Percentiles rank a stretch among this genome's conserved stretches.
Evolutionary conservation across 2,797 vertebrate species (phyloP).

Genomic region (Protosalanx chinensis): DNA sequence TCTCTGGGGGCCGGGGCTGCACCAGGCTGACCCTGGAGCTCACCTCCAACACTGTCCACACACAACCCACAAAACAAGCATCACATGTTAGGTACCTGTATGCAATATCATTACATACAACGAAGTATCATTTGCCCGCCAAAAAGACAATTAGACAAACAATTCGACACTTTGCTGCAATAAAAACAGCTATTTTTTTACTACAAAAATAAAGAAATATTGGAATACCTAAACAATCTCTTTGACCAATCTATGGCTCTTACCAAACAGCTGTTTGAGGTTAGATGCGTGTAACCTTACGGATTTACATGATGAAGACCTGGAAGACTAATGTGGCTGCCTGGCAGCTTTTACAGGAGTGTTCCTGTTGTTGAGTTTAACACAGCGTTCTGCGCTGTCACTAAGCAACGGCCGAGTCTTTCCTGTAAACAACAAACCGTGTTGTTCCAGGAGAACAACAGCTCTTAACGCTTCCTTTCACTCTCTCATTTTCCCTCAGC

Average conservation of each 20-base stretch:
- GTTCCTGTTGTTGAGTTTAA: slow-evolving; percentile 36
- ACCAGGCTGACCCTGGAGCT: slow-evolving; percentile 58
- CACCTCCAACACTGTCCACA: slow-evolving; percentile 38
- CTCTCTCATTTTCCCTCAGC: background rate
- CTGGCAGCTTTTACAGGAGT: slow-evolving; percentile 21
- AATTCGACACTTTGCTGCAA: too few relatives aligned
- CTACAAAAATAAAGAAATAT: background rate
- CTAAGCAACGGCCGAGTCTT: slow-evolving; percentile 54
- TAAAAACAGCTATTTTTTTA: too few relatives aligned
- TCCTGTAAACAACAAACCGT: slow-evolving; percentile 52
- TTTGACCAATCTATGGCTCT: background rate
- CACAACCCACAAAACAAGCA: slow-evolving; percentile 15
- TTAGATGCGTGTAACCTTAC: slow-evolving; percentile 4
- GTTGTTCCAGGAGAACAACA: slow-evolving; percentile 36
- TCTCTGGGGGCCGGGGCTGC: slow-evolving; percentile 50
- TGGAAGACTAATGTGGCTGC: background rate
- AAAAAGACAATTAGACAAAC: too few relatives aligned
- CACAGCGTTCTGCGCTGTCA: slow-evolving; percentile 46
- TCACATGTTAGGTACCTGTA: background rate
- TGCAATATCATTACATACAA: too few relatives aligned
- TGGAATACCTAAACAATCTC: background rate
- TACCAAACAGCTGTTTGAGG: slow-evolving; percentile 6
- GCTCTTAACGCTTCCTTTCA: background rate
- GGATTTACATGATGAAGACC: slow-evolving; percentile 11
- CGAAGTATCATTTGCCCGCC: too few relatives aligned